These are phyloP conservation scores for Pungitius pungitius DNA, from an alignment of 2,113 vertebrate species.

Conservation along the genomic window DNA sequence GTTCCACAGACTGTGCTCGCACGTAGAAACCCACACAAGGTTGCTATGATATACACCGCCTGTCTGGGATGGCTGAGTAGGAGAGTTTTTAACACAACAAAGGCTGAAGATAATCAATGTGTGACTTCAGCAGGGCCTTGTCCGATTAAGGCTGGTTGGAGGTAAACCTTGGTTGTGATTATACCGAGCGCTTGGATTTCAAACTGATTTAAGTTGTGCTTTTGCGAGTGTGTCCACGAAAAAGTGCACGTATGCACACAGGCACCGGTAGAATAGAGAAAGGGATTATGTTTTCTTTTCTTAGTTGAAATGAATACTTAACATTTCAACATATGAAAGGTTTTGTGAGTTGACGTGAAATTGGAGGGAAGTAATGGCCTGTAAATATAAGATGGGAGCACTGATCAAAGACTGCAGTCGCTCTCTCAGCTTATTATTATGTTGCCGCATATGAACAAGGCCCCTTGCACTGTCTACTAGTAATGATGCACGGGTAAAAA, in stretches of 20 bases:
- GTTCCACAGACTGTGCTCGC: constrained; percentile 52
- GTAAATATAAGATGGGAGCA: constrained; percentile 39
- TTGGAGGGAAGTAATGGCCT: constrained; percentile 46
- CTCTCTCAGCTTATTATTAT: constrained; percentile 30
- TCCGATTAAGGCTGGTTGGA: constrained; percentile 75
- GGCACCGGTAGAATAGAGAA: constrained; percentile 4
- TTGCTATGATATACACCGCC: constrained; percentile 65
- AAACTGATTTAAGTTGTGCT: constrained; percentile 62
- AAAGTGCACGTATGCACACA: constrained; percentile 15
- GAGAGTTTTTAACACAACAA: constrained; percentile 75
- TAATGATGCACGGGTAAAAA: constrained; percentile 5
- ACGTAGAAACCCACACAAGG: constrained; percentile 57
- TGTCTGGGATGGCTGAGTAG: constrained; percentile 63
- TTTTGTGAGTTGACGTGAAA: constrained; percentile 58
- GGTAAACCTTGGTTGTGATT: constrained; percentile 74
- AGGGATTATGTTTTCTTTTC: constrained; percentile 46
- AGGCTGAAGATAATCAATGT: constrained; percentile 73
- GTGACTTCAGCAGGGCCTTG: constrained; percentile 70
- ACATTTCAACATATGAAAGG: constrained; percentile 52
- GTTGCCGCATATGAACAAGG: constrained; percentile 28
- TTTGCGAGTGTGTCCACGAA: constrained; percentile 18
- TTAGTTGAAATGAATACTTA: constrained; percentile 55
- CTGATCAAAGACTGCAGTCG: constrained; percentile 37
- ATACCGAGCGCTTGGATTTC: constrained; percentile 61
- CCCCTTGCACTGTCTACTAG: background rate